These are phyloP conservation scores for Hyperopisus bebe DNA, from an alignment of 2,113 vertebrate species.

Conservation along the genomic window DNA sequence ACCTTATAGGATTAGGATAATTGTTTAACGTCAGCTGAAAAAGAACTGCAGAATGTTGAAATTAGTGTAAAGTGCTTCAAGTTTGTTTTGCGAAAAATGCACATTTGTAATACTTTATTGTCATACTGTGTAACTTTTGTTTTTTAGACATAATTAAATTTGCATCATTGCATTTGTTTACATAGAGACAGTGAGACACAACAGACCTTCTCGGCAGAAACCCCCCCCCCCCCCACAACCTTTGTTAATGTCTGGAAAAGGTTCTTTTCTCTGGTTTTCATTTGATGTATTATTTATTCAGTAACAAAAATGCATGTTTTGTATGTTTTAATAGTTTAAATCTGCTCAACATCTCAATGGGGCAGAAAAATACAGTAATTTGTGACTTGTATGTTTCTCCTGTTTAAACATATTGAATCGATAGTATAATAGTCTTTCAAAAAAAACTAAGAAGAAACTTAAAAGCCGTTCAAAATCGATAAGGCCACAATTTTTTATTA, in stretches of 20 bases:
- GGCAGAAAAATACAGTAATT: conserved; percentile 50
- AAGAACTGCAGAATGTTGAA: not conserved
- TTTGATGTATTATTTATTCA: conserved; percentile 32
- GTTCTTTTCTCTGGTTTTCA: not conserved
- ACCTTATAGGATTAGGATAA: not conserved
- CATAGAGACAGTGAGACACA: not conserved
- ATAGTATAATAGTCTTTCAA: conserved; percentile 40
- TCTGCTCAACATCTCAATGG: conserved; percentile 38
- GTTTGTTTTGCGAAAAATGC: not conserved
- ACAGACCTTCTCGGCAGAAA: not conserved
- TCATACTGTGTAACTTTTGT: not conserved
- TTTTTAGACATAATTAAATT: conserved; percentile 1
- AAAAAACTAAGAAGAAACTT: conserved; percentile 23
- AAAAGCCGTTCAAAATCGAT: conserved; percentile 46
- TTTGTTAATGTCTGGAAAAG: not conserved
- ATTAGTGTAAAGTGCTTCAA: not conserved
- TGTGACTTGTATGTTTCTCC: conserved; percentile 57
- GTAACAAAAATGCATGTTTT: conserved; percentile 57
- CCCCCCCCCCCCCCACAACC: not conserved
- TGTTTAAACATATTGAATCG: conserved; percentile 47
- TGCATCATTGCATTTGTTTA: not conserved
- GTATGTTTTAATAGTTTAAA: conserved; percentile 51
- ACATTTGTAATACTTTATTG: not conserved
- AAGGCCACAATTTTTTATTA: conserved; percentile 24
- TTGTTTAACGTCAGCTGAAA: not conserved